phyloP scores from a whole-genome alignment of 2,113 vertebrate species.

The Hypocryptadius cinnamomeus region DNA sequence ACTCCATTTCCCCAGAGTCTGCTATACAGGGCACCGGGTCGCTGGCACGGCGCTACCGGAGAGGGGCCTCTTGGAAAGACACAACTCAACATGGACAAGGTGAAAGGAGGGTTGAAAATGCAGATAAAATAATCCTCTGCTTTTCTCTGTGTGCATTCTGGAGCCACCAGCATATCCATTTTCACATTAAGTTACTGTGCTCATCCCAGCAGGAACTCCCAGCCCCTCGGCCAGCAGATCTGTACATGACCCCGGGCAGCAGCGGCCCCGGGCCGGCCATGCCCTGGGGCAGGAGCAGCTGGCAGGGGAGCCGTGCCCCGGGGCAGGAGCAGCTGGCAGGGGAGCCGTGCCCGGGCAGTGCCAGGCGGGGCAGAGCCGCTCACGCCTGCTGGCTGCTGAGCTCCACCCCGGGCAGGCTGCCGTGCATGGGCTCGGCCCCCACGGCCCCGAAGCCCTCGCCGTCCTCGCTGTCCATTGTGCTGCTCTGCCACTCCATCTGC shows the following conservation, averaged over 20 bases:
- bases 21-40: conserved; percentile 56
- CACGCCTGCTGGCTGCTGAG: conserved; percentile 80
- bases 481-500: conserved; percentile 77
- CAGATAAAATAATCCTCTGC: conserved; percentile 65
- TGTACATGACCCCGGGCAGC: neutral
- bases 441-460: conserved; percentile 74
- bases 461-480: conserved; percentile 77
- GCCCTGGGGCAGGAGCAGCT: neutral
- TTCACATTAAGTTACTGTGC: conserved; percentile 69
- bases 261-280: neutral
- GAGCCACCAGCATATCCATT: conserved; percentile 56
- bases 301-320: rapidly evolving
- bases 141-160: conserved; percentile 64
- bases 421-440: conserved; percentile 74
- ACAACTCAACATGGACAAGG: conserved; percentile 66
- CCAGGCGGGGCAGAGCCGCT: neutral
- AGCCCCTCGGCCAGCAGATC: neutral
- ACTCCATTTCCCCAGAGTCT: conserved; percentile 72
- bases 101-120: conserved; percentile 62
- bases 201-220: conserved; percentile 52
- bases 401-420: conserved; percentile 74
- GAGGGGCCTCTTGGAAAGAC: conserved; percentile 21
- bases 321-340: neutral
- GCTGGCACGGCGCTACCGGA: neutral
- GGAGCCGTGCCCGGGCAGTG: neutral